Conservation (phyloP, 1,140 invertebrate genomes). For the Coptotermes formosanus region DNA sequence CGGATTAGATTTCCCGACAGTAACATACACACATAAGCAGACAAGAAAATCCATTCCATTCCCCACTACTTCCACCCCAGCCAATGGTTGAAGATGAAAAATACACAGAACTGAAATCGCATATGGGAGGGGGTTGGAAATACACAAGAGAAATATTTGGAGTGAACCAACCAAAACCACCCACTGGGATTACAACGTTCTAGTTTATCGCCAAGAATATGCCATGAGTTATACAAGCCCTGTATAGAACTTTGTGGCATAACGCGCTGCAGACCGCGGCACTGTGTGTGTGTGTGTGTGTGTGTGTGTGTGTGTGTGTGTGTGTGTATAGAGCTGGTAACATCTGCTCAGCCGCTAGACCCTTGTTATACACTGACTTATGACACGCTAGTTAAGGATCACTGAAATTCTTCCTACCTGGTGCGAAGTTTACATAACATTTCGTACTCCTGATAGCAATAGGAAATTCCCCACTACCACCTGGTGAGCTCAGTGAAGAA, state of each 20-base stretch:
- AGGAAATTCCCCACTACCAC: no score
- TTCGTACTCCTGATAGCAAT: no score
- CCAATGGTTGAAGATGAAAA: neutral
- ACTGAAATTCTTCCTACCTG: no score
- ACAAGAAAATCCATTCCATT: neutral
- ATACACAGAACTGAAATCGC: neutral
- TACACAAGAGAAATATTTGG: conserved; percentile 3
- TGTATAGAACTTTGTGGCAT: neutral
- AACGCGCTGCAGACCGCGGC: no score
- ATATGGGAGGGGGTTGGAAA: neutral
- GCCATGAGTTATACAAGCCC: neutral
- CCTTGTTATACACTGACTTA: no score
- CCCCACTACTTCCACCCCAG: neutral
- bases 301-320: no score
- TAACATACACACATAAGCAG: neutral
- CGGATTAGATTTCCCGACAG: neutral
- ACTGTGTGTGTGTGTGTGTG: no score
- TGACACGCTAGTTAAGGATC: no score
- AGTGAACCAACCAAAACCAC: conserved; percentile 1
- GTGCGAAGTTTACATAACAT: no score
- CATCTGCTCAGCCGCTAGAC: no score
- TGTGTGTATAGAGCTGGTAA: no score
- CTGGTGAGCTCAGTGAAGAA: no score
- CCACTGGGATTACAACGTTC: neutral
- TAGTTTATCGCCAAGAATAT: neutral